phyloP scores from a whole-genome alignment of 1,140 invertebrate species.

The Caenorhabditis briggsae region DNA sequence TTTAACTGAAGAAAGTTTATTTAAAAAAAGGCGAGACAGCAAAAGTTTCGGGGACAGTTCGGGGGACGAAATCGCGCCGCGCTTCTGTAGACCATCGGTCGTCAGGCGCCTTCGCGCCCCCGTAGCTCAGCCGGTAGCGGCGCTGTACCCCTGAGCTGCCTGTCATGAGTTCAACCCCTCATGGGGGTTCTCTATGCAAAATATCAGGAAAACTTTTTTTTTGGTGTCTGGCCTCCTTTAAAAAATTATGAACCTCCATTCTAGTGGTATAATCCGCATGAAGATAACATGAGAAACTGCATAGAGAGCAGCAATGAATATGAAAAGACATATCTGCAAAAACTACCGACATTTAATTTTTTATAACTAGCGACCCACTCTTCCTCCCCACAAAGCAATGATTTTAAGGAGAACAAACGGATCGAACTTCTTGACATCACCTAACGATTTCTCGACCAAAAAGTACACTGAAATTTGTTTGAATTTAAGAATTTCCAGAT shows the following conservation, averaged over 20 bases:
- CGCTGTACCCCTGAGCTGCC: too few relatives aligned
- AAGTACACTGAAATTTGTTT: conserved; percentile 29
- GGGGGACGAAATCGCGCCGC: too few relatives aligned
- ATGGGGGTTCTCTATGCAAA: too few relatives aligned
- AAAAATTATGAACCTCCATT: not conserved
- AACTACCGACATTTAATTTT: not conserved
- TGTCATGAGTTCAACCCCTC: too few relatives aligned
- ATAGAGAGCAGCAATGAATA: not conserved
- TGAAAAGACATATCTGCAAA: conserved; percentile 10
- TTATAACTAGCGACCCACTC: not conserved
- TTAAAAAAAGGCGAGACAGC: too few relatives aligned
- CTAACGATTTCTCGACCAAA: conserved; percentile 27
- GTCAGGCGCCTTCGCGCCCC: too few relatives aligned
- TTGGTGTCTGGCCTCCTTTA: too few relatives aligned
- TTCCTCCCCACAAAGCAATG: conserved; percentile 4
- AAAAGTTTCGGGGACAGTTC: too few relatives aligned
- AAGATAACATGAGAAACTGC: not conserved
- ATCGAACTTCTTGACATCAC: not conserved
- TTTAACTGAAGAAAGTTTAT: not conserved
- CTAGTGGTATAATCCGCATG: not conserved
- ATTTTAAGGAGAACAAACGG: conserved; percentile 2
- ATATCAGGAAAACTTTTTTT: too few relatives aligned
- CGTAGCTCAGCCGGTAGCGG: too few relatives aligned
- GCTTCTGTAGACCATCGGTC: too few relatives aligned
- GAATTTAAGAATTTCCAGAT: not conserved